A percentile compares a stretch with the other conserved stretches of the same genome.
Evolutionary conservation across 2,113 vertebrate genomes (phyloP).

Genomic region (Vulpes lagopus): DNA sequence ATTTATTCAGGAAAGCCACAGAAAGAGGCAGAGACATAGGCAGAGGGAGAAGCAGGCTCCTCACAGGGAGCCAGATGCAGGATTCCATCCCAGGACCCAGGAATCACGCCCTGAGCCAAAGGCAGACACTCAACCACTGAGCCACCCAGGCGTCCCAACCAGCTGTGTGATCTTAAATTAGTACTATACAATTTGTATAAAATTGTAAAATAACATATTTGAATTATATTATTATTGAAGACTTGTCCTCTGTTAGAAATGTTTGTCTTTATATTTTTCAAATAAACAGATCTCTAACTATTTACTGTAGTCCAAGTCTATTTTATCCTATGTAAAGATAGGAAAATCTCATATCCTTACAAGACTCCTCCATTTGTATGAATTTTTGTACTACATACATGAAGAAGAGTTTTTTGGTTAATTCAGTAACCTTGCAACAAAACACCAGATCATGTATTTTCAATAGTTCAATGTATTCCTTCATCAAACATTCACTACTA

Average conservation of each 20-base stretch:
- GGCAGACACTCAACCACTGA: too few relatives aligned
- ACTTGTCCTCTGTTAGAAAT: background rate
- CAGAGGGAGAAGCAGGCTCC: too few relatives aligned
- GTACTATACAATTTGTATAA: too few relatives aligned
- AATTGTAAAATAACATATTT: background rate
- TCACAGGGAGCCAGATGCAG: too few relatives aligned
- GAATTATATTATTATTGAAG: constrained; percentile 12
- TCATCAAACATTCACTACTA: background rate
- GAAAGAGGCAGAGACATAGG: too few relatives aligned
- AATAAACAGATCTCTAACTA: background rate
- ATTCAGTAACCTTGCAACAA: background rate
- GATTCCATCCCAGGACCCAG: too few relatives aligned
- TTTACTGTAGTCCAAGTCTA: background rate
- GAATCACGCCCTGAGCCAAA: too few relatives aligned
- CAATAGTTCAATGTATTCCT: background rate
- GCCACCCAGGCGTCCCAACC: background rate
- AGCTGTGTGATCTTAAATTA: background rate
- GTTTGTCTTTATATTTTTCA: constrained; percentile 23
- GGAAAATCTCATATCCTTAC: background rate
- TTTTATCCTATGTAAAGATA: constrained; percentile 12
- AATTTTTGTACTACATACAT: background rate
- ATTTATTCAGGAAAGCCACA: too few relatives aligned
- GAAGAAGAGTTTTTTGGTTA: background rate
- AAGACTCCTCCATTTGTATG: background rate
- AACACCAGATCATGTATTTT: background rate